These are phyloP conservation scores for Phrynosoma platyrhinos DNA, from an alignment of 2,113 vertebrate species.

Conservation along the genomic window DNA sequence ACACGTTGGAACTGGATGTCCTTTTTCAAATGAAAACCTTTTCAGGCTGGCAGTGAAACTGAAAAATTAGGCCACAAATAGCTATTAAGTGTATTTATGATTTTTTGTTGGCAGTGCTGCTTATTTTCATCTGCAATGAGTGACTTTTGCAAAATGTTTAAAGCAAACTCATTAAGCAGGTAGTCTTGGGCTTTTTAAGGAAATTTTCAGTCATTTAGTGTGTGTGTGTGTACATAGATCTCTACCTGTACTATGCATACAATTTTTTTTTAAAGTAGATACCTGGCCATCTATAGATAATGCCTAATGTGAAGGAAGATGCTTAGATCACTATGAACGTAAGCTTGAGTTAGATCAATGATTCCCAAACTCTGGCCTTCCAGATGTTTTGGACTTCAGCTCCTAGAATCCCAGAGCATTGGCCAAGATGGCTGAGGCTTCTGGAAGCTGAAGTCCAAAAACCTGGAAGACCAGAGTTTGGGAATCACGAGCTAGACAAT, in stretches of 20 bases:
- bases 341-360: neutral
- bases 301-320: neutral
- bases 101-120: conserved; percentile 42
- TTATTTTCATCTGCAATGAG: conserved; percentile 26
- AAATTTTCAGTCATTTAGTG: neutral
- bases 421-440: no score
- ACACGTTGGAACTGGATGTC: neutral
- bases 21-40: conserved; percentile 11
- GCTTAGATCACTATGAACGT: neutral
- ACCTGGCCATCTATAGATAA: neutral
- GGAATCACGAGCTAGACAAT: no score
- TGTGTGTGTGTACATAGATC: neutral
- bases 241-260: neutral
- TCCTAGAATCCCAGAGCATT: no score
- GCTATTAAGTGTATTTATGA: conserved; percentile 51
- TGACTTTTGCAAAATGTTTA: conserved; percentile 8
- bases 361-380: no score
- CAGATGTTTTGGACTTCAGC: no score
- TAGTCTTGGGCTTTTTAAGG: neutral
- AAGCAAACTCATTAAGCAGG: conserved; percentile 12
- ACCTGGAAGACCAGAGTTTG: no score
- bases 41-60: conserved; percentile 14
- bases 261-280: neutral
- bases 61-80: conserved; percentile 49
- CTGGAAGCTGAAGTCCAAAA: no score